A percentile compares a stretch with the other conserved stretches of the same genome.
Conservation (phyloP, 2,797 vertebrate species). For the Poecilia wingei region DNA sequence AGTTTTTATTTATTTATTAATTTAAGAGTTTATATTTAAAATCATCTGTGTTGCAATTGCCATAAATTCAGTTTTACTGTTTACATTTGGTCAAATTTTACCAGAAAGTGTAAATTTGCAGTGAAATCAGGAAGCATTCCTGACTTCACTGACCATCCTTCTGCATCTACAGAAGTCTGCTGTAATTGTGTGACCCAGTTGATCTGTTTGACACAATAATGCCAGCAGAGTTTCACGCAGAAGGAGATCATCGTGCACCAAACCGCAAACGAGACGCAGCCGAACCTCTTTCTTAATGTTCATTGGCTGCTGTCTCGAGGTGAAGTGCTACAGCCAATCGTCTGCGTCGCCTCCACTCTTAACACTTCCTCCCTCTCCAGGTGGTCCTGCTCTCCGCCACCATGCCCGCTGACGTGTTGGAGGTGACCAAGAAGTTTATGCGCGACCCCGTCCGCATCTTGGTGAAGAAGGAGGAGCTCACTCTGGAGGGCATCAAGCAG, state of each 20-base stretch:
- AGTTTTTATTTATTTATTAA: background rate
- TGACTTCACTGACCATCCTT: slow-evolving; percentile 66
- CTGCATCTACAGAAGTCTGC: slow-evolving; percentile 89
- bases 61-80: background rate
- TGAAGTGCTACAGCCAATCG: slow-evolving; percentile 83
- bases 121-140: background rate
- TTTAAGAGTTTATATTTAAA: background rate
- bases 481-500: slow-evolving; percentile 98
- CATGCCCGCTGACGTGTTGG: slow-evolving; percentile 97
- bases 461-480: slow-evolving; percentile 98
- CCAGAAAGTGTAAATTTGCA: background rate
- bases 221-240: slow-evolving; percentile 85
- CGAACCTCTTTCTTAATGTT: slow-evolving; percentile 99
- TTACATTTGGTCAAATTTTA: background rate
- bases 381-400: slow-evolving; percentile 97
- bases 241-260: slow-evolving; percentile 86
- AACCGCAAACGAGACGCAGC: slow-evolving; percentile 80
- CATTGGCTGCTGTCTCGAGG: slow-evolving; percentile 87
- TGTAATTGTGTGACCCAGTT: slow-evolving; percentile 85
- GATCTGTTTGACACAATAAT: slow-evolving; percentile 84
- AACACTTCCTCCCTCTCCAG: slow-evolving; percentile 62
- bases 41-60: background rate
- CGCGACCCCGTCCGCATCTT: slow-evolving; percentile 96
- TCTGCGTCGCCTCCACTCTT: background rate
- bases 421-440: slow-evolving; percentile 99